Conservation (phyloP, 2,113 vertebrate species). For the Eudyptes chrysolophus region DNA sequence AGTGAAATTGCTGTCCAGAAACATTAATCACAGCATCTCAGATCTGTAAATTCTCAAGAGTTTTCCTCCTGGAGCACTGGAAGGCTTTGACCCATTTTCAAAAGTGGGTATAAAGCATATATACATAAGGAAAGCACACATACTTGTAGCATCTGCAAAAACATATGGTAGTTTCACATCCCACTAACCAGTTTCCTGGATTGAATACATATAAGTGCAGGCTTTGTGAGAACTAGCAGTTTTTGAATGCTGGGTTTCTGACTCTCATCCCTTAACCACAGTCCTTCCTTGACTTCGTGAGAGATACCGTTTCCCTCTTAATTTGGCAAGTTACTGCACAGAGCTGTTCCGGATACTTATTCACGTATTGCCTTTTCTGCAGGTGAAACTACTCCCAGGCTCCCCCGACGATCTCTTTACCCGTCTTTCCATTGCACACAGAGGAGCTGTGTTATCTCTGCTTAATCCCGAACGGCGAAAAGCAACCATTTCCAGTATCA, state of each 20-base stretch:
- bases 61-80: background rate
- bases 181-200: constrained; percentile 50
- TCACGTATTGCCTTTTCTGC: background rate
- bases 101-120: background rate
- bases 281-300: background rate
- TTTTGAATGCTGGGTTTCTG: background rate
- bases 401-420: background rate
- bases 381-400: background rate
- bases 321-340: background rate
- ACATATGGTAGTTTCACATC: constrained; percentile 38
- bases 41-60: background rate
- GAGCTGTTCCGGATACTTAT: background rate
- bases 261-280: background rate
- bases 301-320: background rate
- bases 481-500: background rate
- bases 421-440: background rate
- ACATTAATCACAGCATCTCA: background rate
- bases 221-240: background rate
- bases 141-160: constrained; percentile 40
- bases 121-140: constrained; percentile 5
- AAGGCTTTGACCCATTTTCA: background rate
- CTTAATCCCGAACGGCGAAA: background rate
- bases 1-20: constrained; percentile 1
- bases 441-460: background rate
- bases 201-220: background rate